Base-by-base conservation (phyloP, 2,113 vertebrate species). In the Phyllostomus hastatus region DNA sequence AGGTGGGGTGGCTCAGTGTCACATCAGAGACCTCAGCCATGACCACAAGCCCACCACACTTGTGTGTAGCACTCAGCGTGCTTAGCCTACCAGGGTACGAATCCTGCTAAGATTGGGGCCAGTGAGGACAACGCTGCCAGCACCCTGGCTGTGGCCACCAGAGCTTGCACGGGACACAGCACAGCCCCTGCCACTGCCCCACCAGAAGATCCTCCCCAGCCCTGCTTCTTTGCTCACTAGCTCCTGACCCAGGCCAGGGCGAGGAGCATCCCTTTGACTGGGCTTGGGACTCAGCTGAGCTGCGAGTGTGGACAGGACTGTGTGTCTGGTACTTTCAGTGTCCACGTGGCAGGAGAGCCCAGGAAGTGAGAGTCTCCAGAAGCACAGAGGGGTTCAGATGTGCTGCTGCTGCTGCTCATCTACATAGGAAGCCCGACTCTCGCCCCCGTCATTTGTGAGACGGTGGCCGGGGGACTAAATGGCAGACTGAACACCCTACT, bases 161-260 rank as follows among this genome's bases (percentile, higher is more conserved):
- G 72, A 57, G 35, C 70, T 67, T 50, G 31, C 64, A 24, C 0
- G 1, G 41, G 38, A 70, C 67, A 35, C 19, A 50, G 61, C 31
- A n/a, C 8, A 15, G 38, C 24, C 41, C 75, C 82, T 35, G 26
- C 43, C 64, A 17, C 84, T 50, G 14, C 19, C 15, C 78, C 35
- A 15, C 46, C 59, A 38, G 69, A 67, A 85, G 64, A 41, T n/a
- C 82, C 78, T 70, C 41, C 50, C 2, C 6, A 33, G 15, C 66
- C 88, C 70, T 50, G 70, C 69, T 86, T 52, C 87, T 88, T 72
- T 59, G 54, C n/a, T 87, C 31, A 10, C 38, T 41, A 33, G 43
- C 61, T 90, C 75, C 69, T 50, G 52, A 66, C 19, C 33, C 88
- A 85, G 50, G n/a, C 17, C 4, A 50, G 46, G 16, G 28, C 7